phyloP scores from a whole-genome alignment of 2,888 invertebrate species.

The Pharmacophagus antenor region DNA sequence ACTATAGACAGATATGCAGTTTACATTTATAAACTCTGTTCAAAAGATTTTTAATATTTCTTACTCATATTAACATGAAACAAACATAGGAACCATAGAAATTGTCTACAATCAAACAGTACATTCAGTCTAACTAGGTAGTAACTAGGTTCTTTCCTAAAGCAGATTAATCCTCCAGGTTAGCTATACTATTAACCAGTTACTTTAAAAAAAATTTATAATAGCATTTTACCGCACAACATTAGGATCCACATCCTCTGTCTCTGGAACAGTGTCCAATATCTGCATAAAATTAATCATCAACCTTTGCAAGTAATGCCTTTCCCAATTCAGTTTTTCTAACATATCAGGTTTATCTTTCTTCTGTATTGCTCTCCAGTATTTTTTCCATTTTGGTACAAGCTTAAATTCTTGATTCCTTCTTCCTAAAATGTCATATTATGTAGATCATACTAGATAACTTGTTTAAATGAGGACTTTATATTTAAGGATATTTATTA shows the following conservation, averaged over 20 bases:
- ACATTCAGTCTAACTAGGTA: no score
- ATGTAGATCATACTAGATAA: not conserved
- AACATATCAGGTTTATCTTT: conserved; percentile 87
- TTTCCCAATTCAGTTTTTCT: conserved; percentile 90
- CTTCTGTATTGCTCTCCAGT: conserved; percentile 94
- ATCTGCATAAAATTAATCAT: conserved; percentile 93
- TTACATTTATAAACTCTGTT: no score
- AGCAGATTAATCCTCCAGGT: not conserved
- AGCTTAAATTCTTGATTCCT: conserved; percentile 92
- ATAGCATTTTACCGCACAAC: conserved; percentile 65
- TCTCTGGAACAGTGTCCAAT: conserved; percentile 86
- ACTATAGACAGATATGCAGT: no score
- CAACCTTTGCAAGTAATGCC: conserved; percentile 90
- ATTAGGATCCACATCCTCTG: conserved; percentile 80
- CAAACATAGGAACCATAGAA: no score
- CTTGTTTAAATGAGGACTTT: no score
- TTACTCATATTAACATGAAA: no score
- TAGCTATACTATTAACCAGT: not conserved
- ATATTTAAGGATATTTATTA: no score
- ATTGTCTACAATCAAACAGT: no score
- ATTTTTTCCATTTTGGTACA: conserved; percentile 94
- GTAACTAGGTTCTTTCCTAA: no score
- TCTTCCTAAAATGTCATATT: conserved; percentile 74
- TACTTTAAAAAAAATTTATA: not conserved
- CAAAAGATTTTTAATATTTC: no score